Conservation (phyloP, 2,888 invertebrate species). For the Drepanosiphum platanoidis region DNA sequence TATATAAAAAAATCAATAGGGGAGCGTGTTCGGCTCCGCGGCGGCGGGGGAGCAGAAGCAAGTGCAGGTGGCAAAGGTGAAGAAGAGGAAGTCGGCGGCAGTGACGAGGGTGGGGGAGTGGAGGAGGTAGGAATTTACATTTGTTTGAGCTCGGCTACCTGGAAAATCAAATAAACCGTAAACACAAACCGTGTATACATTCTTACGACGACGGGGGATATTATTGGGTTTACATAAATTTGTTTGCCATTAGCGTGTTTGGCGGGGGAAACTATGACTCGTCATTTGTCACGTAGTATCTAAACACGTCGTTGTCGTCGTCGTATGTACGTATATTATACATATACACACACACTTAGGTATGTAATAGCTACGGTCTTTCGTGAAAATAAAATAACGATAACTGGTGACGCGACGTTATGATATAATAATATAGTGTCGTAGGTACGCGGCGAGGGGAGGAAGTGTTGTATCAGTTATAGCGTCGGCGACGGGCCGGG, state of each 20-base stretch:
- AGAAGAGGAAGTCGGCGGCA: background rate
- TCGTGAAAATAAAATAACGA: background rate
- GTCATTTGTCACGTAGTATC: constrained; percentile 35
- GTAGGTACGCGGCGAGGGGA: background rate
- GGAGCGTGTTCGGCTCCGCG: constrained; percentile 51
- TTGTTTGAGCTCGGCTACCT: constrained; percentile 59
- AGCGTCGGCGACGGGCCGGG: background rate
- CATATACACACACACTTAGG: too few relatives aligned
- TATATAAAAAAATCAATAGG: constrained; percentile 57
- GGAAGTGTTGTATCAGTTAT: too few relatives aligned
- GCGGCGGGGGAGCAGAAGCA: background rate
- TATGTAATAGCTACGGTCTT: too few relatives aligned
- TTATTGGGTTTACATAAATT: constrained; percentile 59
- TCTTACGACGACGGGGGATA: constrained; percentile 20
- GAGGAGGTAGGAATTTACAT: constrained; percentile 50
- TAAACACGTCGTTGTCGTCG: too few relatives aligned
- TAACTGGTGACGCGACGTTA: background rate
- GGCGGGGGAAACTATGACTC: constrained; percentile 1
- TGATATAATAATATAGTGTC: background rate
- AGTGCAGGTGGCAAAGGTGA: background rate
- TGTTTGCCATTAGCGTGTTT: constrained; percentile 39
- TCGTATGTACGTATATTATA: background rate
- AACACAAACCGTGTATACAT: constrained; percentile 44
- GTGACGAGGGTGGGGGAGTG: background rate
- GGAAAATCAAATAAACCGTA: constrained; percentile 58